Evolutionary conservation across 2,113 vertebrate species (phyloP).

Genomic region (Rallus limicola): DNA sequence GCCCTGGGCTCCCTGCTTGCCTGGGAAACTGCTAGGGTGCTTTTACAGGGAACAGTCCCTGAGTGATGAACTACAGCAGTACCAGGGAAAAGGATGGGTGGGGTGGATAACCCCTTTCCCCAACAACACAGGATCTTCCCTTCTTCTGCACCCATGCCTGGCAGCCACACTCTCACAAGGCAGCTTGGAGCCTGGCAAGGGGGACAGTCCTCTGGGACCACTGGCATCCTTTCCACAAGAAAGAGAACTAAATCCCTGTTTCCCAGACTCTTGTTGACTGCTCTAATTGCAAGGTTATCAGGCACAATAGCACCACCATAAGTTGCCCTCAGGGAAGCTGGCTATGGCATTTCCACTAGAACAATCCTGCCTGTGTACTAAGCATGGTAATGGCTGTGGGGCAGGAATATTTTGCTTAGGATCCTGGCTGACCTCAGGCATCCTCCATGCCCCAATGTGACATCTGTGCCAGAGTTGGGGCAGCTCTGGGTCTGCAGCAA

Average conservation of each 20-base stretch:
- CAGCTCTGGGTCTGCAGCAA: background rate
- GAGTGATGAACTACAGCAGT: background rate
- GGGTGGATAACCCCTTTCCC: background rate
- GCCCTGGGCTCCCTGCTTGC: background rate
- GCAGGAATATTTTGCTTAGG: background rate
- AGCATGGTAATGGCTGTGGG: background rate
- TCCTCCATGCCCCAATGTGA: background rate
- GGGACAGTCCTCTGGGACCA: rapidly evolving
- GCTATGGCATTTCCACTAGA: background rate
- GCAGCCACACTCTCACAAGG: background rate
- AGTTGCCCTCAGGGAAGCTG: slow-evolving; percentile 16
- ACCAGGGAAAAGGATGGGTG: background rate
- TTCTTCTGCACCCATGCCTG: background rate
- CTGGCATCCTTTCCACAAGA: background rate
- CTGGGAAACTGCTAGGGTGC: background rate
- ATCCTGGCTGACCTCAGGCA: background rate
- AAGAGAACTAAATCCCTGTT: background rate
- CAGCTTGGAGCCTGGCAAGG: background rate
- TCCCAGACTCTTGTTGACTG: background rate
- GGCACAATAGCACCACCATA: background rate
- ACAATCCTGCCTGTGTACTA: slow-evolving; percentile 17
- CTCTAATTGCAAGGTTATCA: background rate
- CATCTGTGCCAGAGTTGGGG: background rate
- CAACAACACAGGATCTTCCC: rapidly evolving
- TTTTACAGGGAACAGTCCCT: background rate